Base-by-base conservation (phyloP, 2,888 invertebrate species). In the Chaetogeoica ovagalla region DNA sequence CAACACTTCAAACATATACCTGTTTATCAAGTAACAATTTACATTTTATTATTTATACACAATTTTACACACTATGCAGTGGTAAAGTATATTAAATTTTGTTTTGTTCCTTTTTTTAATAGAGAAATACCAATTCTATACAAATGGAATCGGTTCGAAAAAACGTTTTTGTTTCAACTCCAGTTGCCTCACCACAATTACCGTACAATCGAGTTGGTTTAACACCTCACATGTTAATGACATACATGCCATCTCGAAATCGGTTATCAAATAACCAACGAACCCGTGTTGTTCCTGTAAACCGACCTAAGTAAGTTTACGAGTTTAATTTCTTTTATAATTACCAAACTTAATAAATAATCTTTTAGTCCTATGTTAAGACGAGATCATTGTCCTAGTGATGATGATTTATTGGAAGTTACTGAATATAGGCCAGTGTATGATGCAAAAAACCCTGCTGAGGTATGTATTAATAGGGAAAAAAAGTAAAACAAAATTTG, bases 1-100 rank as follows among this genome's bases (percentile, higher is more conserved):
- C 79, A 79, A 55, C 79, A 79, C 39, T 79, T 79, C 79, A 79
- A 79, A 79, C 79, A 79, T 63, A 79, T 79, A 63, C 79, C 79
- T 15, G 70, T 79, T 71, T 79, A 79, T 70, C 79, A 79, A 21
- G 79, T 79, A 71, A 43, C 1, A 37, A 66, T 59, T 43, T 37
- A 37, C 9, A 62, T 37, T 21, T 60, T 52, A 0, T 23, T 71
- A 11, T 48, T 23, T 73, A 11, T 48, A 43, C 21, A n/a, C 30
- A 55, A 2, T 30, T 55, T n/a, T n/a, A n/a, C n/a, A 23, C 66
- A 39, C 19, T 23, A 57, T 66, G 43, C 0, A 66, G 17, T 57
- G 15, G 15, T 55, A 19, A 13, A 52, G 30, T 68, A 48, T 48
- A 30, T n/a, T 52, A 19, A 30, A 30, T 23, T 23, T 48, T 52